These are phyloP conservation scores for Geococcyx californianus DNA, from an alignment of 2,113 vertebrate genomes.

Conservation along the genomic window DNA sequence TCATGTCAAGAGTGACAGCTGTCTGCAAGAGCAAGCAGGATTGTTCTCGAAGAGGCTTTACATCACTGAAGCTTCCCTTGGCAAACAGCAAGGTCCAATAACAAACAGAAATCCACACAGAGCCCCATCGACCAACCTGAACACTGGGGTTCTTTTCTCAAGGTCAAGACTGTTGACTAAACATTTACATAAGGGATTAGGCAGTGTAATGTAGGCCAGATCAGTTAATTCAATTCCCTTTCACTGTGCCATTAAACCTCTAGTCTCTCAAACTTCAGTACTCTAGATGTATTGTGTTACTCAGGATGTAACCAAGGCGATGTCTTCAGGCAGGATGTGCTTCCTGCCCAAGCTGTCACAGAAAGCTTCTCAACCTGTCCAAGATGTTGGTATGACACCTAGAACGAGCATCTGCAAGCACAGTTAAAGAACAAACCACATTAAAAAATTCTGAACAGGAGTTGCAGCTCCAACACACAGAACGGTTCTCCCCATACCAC, in stretches of 20 bases:
- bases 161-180: background rate
- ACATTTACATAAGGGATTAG: background rate
- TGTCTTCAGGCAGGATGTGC: background rate
- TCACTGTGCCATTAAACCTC: background rate
- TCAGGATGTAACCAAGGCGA: background rate
- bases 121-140: background rate
- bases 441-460: background rate
- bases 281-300: rapidly evolving
- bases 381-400: background rate
- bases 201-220: background rate
- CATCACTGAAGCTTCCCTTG: background rate
- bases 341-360: background rate
- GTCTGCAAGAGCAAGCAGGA: background rate
- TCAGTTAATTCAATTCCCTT: background rate
- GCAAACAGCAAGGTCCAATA: background rate
- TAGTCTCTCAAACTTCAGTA: background rate
- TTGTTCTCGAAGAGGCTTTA: background rate
- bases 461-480: background rate
- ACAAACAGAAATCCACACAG: background rate
- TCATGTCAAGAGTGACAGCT: background rate
- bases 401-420: background rate
- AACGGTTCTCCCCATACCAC: background rate
- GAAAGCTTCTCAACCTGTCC: background rate
- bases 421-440: background rate
- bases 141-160: background rate